phyloP scores from a whole-genome alignment of 2,888 invertebrate genomes.

The Podabrus alpinus region DNA sequence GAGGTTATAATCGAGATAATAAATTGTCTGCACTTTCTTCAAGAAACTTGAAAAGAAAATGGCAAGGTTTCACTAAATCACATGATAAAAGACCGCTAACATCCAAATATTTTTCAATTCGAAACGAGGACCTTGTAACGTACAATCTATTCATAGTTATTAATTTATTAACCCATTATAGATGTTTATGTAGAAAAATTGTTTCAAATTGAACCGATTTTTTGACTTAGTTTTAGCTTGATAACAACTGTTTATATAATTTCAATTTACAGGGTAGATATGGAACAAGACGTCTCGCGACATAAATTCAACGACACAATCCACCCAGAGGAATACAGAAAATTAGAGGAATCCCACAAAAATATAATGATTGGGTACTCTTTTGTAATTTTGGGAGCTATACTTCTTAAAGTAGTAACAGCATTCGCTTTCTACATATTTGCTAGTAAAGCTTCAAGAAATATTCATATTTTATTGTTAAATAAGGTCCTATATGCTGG shows the following conservation, averaged over 20 bases:
- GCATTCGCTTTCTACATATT: constrained; percentile 29
- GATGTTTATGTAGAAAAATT: too few relatives aligned
- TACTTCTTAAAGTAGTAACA: constrained; percentile 36
- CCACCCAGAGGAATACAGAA: constrained; percentile 3
- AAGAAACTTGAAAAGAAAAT: too few relatives aligned
- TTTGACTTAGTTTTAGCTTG: not conserved
- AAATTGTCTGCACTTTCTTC: too few relatives aligned
- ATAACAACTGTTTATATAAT: not conserved
- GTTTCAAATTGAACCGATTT: too few relatives aligned
- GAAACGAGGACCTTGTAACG: too few relatives aligned
- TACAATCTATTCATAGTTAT: too few relatives aligned
- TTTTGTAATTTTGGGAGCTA: constrained; percentile 35
- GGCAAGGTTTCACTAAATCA: too few relatives aligned
- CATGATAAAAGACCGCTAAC: too few relatives aligned
- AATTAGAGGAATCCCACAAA: not conserved
- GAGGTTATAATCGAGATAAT: too few relatives aligned
- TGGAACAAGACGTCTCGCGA: constrained; percentile 15
- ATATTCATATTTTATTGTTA: constrained; percentile 18
- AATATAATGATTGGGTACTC: constrained; percentile 38
- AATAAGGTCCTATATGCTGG: constrained; percentile 21
- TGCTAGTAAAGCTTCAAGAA: constrained; percentile 16
- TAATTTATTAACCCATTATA: too few relatives aligned
- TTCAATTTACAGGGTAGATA: constrained; percentile 24
- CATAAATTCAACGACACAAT: constrained; percentile 1
- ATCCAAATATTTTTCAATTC: too few relatives aligned